A percentile compares a stretch with the other conserved stretches of the same genome.
phyloP scores from a whole-genome alignment of 2,797 vertebrate genomes.

The Poeciliopsis turneri region DNA sequence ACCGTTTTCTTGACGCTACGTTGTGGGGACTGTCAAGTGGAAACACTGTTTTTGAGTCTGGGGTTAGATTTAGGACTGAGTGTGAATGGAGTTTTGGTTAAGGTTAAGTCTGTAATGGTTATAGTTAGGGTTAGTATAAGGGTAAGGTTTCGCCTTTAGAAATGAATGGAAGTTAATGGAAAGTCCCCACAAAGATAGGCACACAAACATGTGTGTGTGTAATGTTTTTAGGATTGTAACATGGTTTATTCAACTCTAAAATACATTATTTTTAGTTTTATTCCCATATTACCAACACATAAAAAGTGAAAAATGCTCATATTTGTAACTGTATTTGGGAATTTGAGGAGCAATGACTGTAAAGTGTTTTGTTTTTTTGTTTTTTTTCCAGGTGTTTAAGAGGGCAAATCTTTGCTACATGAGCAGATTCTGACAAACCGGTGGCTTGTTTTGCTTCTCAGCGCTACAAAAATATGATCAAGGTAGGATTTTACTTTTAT shows the following conservation, averaged over 20 bases:
- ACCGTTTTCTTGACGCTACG: no score
- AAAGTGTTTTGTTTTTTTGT: accelerated
- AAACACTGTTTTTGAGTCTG: no score
- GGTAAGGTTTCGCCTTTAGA: no score
- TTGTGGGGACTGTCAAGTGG: no score
- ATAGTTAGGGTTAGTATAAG: no score
- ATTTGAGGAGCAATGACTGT: not conserved
- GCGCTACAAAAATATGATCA: not conserved
- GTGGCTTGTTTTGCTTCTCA: not conserved
- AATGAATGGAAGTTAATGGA: no score
- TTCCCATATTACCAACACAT: not conserved
- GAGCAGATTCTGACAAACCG: not conserved
- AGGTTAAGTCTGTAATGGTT: no score
- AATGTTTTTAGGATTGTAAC: not conserved
- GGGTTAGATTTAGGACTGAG: no score
- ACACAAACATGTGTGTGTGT: not conserved
- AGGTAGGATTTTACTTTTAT: not conserved
- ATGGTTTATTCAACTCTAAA: not conserved
- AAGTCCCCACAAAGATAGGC: no score
- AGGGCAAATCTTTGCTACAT: not conserved
- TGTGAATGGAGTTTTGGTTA: no score
- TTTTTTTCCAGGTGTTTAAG: not conserved
- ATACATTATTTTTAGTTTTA: not conserved
- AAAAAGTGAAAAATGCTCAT: not conserved
- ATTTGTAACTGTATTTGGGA: not conserved